phyloP scores from a whole-genome alignment of 2,888 invertebrate species.

The Yponomeuta sedellus region DNA sequence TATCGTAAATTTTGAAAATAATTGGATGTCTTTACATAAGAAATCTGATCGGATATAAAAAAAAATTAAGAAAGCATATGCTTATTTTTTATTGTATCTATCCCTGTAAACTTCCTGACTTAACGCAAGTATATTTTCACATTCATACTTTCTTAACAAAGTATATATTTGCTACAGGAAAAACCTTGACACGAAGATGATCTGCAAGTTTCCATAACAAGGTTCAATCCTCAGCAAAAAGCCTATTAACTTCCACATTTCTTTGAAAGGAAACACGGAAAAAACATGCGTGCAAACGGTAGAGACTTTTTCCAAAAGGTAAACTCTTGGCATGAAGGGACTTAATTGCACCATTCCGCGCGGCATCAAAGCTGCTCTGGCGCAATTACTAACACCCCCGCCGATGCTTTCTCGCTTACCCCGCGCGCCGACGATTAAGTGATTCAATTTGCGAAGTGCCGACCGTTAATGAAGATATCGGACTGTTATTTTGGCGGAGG shows the following conservation, averaged over 20 bases:
- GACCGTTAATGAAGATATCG: constrained; percentile 37
- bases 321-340: constrained; percentile 4
- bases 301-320: not conserved
- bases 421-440: constrained; percentile 47
- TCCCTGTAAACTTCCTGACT: too few species aligned
- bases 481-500: constrained; percentile 12
- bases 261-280: not conserved
- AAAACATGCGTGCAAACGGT: not conserved
- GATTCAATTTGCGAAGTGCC: constrained; percentile 61
- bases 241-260: not conserved
- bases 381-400: constrained; percentile 43
- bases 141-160: too few species aligned
- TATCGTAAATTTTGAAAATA: too few species aligned
- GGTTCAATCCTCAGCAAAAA: not conserved
- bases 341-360: constrained; percentile 29
- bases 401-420: constrained; percentile 46
- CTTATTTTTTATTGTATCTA: too few species aligned
- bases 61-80: too few species aligned
- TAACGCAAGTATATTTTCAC: too few species aligned
- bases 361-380: constrained; percentile 47
- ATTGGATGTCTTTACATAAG: too few species aligned
- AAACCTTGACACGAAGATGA: too few species aligned
- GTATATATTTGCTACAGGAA: too few species aligned
- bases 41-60: too few species aligned
- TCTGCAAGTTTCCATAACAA: not conserved